phyloP scores from a whole-genome alignment of 2,888 invertebrate species.

The Lamproptera curius region DNA sequence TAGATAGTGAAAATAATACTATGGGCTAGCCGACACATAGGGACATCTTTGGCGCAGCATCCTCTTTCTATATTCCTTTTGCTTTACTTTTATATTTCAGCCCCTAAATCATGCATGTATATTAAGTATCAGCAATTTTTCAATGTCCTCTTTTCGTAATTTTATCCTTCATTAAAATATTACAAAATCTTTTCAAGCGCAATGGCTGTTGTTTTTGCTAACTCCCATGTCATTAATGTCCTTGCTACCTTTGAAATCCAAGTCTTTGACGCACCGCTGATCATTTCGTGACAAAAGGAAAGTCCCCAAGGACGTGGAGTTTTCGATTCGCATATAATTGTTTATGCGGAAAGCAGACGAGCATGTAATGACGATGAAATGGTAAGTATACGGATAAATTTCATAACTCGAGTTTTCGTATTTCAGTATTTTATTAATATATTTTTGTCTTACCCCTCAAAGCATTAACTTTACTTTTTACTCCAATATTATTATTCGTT shows the following conservation, averaged over 20 bases:
- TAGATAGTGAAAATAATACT: too few relatives aligned
- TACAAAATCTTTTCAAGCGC: conserved; percentile 12
- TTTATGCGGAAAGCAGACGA: conserved; percentile 57
- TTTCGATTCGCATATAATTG: conserved; percentile 62
- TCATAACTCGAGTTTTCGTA: not conserved
- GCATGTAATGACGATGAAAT: conserved; percentile 34
- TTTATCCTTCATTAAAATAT: conserved; percentile 3
- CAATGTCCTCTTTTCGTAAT: not conserved
- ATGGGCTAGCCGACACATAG: too few relatives aligned
- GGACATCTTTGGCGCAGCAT: too few relatives aligned
- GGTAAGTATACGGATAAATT: not conserved
- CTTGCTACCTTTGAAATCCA: conserved; percentile 41
- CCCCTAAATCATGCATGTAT: too few relatives aligned
- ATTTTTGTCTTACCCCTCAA: too few relatives aligned
- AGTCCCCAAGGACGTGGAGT: conserved; percentile 57
- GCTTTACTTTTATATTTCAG: too few relatives aligned
- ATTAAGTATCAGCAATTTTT: not conserved
- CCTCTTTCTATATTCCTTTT: too few relatives aligned
- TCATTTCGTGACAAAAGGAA: conserved; percentile 59
- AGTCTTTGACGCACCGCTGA: conserved; percentile 41
- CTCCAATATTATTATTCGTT: too few relatives aligned
- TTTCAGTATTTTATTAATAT: too few relatives aligned
- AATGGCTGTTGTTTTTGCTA: conserved; percentile 16
- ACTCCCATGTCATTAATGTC: conserved; percentile 57
- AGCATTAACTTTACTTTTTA: too few relatives aligned